Conservation (phyloP, 2,888 invertebrate genomes). For the Parochlus steinenii region DNA sequence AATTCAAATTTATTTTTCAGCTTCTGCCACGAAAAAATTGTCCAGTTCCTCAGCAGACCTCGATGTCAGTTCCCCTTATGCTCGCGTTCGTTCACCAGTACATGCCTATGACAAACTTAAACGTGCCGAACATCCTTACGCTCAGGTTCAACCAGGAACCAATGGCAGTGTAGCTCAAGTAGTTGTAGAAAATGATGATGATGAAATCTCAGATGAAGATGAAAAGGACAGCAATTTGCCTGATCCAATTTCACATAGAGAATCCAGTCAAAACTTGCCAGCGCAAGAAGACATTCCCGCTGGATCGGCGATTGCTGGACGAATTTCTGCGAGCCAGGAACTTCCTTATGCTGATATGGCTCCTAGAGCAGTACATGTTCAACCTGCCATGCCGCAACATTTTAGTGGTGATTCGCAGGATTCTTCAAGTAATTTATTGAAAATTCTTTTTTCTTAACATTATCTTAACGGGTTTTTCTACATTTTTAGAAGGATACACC, state of each 20-base stretch:
- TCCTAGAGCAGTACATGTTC: slow-evolving; percentile 49
- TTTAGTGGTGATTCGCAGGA: slow-evolving; percentile 87
- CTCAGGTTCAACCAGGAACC: slow-evolving; percentile 26
- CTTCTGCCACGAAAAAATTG: slow-evolving; percentile 1
- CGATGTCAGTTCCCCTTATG: slow-evolving; percentile 45
- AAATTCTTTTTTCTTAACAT: slow-evolving; percentile 9
- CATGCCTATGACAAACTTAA: slow-evolving; percentile 43
- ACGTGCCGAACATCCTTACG: slow-evolving; percentile 28
- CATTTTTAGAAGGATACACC: slow-evolving; percentile 66
- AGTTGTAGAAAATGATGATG: slow-evolving; percentile 9
- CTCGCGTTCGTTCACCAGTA: slow-evolving; percentile 45
- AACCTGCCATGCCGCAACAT: slow-evolving; percentile 33
- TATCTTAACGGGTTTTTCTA: background rate
- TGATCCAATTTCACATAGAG: slow-evolving; percentile 21
- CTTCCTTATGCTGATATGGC: slow-evolving; percentile 84
- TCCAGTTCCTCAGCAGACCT: too few species aligned
- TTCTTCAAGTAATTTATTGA: slow-evolving; percentile 48
- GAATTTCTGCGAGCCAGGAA: slow-evolving; percentile 73
- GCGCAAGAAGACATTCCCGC: slow-evolving; percentile 52
- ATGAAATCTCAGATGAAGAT: slow-evolving; percentile 7
- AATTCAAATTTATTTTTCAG: background rate
- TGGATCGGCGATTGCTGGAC: slow-evolving; percentile 73
- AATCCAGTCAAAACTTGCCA: slow-evolving; percentile 19
- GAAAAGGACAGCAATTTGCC: slow-evolving; percentile 9
- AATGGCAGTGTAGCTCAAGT: slow-evolving; percentile 9